Evolutionary conservation across 2,888 invertebrate genomes (phyloP), one percentile per base, ranked within the genome.

Genomic region (Trichogramma evanescens): DNA sequence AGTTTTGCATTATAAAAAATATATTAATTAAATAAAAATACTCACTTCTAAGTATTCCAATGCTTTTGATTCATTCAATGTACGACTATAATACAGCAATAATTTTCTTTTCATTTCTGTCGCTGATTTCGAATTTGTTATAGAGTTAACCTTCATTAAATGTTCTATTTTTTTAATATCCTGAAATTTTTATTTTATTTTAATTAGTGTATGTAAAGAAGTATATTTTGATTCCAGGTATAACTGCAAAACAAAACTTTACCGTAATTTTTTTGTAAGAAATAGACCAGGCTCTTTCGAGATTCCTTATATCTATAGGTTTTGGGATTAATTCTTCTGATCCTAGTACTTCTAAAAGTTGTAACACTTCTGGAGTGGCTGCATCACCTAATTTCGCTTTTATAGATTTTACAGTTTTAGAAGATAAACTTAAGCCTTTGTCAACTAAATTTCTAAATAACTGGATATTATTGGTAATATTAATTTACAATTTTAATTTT

Each of bases 381-480:
- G 48, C 39, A 9, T 44, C n/a, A 3, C 44, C 13, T 26, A 53
- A 54, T 41, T 43, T 41, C 1, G 13, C 10, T 55, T 60, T 51
- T 13, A 65, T 60, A 48, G 38, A 9, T 26, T 60, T 56, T 9
- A 49, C 58, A 8, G 58, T 50, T 58, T 57, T 55, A 48, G 59
- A 55, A 13, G 63, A 58, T 41, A 63, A 56, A 40, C 60, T 58
- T 9, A 64, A 50, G 10, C 66, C 66, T 44, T 52, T 43, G 4
- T 58, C 10, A n/a, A 58, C 48, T 57, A 66, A 53, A 45, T 42
- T 50, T 50, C 58, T 51, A 9, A 61, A 63, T 42, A 61, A 46
- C 66, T 66, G 45, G 41, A 58, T 54, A 50, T 13, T 40, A 26
- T 26, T 26, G 26, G 26, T 26, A 26, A 26, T 26, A 26, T 26